phyloP scores from a whole-genome alignment of 23 tunicate species.

The Trididemnum miniatum region DNA sequence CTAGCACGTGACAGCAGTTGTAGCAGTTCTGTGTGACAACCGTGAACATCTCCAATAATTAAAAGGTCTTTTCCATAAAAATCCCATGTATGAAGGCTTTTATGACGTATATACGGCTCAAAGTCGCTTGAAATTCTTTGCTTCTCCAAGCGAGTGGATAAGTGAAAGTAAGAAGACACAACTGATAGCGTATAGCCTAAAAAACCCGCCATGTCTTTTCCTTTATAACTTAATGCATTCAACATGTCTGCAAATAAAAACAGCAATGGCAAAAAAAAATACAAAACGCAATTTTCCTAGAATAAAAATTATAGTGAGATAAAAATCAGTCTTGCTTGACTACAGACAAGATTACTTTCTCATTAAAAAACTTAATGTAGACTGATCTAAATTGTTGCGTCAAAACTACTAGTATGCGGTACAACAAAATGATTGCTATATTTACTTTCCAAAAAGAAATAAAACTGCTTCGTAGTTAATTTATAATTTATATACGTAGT shows the following conservation, averaged over 20 bases:
- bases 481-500: no score
- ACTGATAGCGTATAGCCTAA: conserved; percentile 13
- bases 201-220: conserved; percentile 18
- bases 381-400: no score
- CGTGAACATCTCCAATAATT: conserved; percentile 86
- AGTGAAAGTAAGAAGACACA: conserved; percentile 11
- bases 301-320: not conserved
- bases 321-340: not conserved
- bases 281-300: not conserved
- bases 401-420: no score
- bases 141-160: not conserved
- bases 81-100: conserved; percentile 23
- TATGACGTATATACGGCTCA: conserved; percentile 60
- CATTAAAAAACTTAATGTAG: no score
- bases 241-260: not conserved
- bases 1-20: conserved; percentile 15
- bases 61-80: conserved; percentile 57
- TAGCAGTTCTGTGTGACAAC: conserved; percentile 66
- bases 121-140: conserved; percentile 12
- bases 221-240: not conserved
- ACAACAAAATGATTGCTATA: no score
- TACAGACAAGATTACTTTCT: not conserved
- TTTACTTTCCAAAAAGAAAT: no score
- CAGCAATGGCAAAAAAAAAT: no score
- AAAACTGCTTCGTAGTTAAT: no score